Evolutionary conservation across 2,113 vertebrate genomes (phyloP).

Genomic region (Leucoraja erinaceus): DNA sequence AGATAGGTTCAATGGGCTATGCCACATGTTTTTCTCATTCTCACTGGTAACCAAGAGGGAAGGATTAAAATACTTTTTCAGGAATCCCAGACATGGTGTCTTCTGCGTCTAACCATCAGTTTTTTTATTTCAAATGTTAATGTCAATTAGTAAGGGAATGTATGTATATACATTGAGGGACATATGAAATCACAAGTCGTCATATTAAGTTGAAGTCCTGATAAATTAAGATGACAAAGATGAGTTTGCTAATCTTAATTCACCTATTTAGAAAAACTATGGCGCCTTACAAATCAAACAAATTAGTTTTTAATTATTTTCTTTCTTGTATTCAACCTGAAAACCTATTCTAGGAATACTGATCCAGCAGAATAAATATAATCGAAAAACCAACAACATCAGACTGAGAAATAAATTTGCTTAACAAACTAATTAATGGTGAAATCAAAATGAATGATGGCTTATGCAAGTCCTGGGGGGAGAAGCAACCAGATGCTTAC

Average conservation of each 20-base stretch:
- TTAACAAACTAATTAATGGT: neutral
- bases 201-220: neutral
- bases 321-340: neutral
- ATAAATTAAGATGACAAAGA: neutral
- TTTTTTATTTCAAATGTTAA: neutral
- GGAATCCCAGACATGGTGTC: neutral
- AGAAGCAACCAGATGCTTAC: neutral
- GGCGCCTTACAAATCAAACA: neutral
- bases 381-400: neutral
- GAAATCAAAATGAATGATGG: neutral
- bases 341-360: neutral
- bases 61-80: neutral
- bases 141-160: neutral
- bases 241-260: neutral
- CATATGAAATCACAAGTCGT: neutral
- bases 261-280: neutral
- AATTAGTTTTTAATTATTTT: neutral
- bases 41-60: neutral
- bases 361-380: neutral
- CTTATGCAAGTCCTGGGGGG: neutral
- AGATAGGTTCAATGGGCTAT: neutral
- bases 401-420: neutral
- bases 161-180: neutral
- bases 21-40: neutral
- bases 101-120: neutral